These are phyloP conservation scores for Andrena flavipes DNA, from an alignment of 2,888 invertebrate species.

Conservation along the genomic window DNA sequence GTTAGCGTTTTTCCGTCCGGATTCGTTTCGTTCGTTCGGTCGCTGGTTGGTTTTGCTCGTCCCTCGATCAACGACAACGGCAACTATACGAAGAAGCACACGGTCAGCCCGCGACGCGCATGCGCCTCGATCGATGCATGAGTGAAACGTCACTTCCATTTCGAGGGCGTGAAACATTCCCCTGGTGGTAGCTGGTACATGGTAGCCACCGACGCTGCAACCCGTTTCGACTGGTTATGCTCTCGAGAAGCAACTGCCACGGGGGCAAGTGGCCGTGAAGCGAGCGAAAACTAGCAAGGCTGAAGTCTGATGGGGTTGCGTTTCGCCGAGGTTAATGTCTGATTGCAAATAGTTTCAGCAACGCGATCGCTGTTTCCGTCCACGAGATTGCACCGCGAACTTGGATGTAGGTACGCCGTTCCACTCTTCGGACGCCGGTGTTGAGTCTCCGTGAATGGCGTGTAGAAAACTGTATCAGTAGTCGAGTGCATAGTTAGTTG, in stretches of 20 bases:
- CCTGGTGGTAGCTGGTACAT: not conserved
- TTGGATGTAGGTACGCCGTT: conserved; percentile 65
- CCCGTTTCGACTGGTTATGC: conserved; percentile 63
- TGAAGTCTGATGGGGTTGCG: conserved; percentile 47
- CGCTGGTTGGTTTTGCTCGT: not conserved
- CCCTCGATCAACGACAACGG: not conserved
- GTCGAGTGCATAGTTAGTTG: not conserved
- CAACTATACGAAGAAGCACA: not conserved
- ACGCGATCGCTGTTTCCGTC: conserved; percentile 73
- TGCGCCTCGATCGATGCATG: conserved; percentile 15
- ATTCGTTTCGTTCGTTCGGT: not conserved
- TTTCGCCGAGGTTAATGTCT: conserved; percentile 70
- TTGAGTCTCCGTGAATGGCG: not conserved
- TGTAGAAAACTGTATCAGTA: not conserved
- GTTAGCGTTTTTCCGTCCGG: conserved; percentile 10
- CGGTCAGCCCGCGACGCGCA: not conserved
- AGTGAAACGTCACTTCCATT: conserved; percentile 21
- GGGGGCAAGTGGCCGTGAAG: conserved; percentile 25
- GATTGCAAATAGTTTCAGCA: conserved; percentile 77
- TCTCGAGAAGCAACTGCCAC: conserved; percentile 61
- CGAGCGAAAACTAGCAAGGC: conserved; percentile 33
- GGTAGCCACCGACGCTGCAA: conserved; percentile 29
- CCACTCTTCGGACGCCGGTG: not conserved
- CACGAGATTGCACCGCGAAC: conserved; percentile 74
- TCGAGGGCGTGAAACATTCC: conserved; percentile 36